Base-by-base conservation (phyloP, 2,113 vertebrate genomes). In the Candoia aspera region DNA sequence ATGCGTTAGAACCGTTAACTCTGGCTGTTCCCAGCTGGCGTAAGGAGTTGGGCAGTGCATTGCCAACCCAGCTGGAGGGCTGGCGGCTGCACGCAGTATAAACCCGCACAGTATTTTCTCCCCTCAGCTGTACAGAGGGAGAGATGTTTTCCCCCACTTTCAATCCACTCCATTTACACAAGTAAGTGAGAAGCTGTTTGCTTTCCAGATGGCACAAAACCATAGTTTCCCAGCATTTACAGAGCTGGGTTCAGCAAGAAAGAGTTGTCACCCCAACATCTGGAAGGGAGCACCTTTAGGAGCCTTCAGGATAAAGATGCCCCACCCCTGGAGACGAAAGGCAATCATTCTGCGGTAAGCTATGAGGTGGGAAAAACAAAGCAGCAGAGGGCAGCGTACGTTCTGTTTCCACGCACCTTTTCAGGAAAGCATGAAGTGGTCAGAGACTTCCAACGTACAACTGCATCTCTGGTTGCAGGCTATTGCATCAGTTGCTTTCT, bases 401-500 rank as follows among this genome's bases (percentile, higher is more conserved):
- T 12, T 73, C 53, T 15, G 21, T 54, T 42, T 3, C 53, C 90
- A 86, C 23, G 91, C 91, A 88, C 21, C 12, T 64, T 53, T 59
- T 57, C 90, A 84, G 91, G 91, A 90, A 93, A 21, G 92, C 23
- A 9, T 12, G 93, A 29, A 21, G 85, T 91, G 59, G 94, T 33
- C 33, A 87, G 2, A 87, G 6, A 33, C 53, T 49, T 42, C 64
- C n/a, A 6, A 88, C 54, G 6, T 26, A 42, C 42, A 15, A 86
- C 4, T 23, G 33, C 24, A 88, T 79, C 53, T 37, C 87, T 84
- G 55, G 19, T 94, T 94, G 85, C 94, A 85, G 33, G 60, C 24
- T 91, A 6, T 96, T 97, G 94, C 97, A 95, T 95, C 96, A 97
- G 84, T 90, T 92, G 60, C 53, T 90, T 46, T 24, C 0, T 59